These are phyloP conservation scores for Varanus komodoensis DNA, from an alignment of 2,113 vertebrate species.

Conservation along the genomic window DNA sequence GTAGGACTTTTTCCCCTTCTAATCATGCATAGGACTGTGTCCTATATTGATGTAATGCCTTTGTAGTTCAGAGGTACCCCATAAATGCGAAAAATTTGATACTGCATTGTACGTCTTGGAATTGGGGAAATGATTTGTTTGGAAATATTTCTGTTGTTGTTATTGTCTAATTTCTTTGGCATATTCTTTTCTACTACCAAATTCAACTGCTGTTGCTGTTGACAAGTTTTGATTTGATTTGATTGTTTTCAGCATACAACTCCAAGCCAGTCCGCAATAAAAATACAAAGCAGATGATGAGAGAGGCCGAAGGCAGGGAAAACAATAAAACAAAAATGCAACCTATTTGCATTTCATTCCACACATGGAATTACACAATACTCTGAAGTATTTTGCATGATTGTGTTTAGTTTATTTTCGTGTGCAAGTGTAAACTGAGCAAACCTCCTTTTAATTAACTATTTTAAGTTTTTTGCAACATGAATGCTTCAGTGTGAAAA, in stretches of 20 bases:
- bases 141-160: conserved; percentile 23
- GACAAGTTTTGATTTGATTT: conserved; percentile 45
- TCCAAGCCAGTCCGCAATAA: conserved; percentile 6
- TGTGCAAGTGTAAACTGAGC: conserved; percentile 3
- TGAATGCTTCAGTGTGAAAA: not conserved
- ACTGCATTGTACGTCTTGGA: not conserved
- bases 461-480: not conserved
- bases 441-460: conserved; percentile 28
- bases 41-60: not conserved
- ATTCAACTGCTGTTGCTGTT: conserved; percentile 26
- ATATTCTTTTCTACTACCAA: not conserved
- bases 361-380: not conserved
- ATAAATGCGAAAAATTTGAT: not conserved
- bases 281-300: conserved; percentile 17
- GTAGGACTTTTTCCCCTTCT: too few relatives aligned
- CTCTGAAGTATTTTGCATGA: conserved; percentile 24
- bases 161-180: conserved; percentile 13
- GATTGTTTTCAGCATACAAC: conserved; percentile 27
- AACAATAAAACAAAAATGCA: conserved; percentile 34
- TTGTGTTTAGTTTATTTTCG: conserved; percentile 10
- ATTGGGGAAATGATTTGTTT: conserved; percentile 32
- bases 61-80: not conserved
- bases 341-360: conserved; percentile 30
- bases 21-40: too few relatives aligned
- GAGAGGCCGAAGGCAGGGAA: conserved; percentile 17